Percentiles rank a stretch among this genome's conserved stretches.
phyloP scores from a whole-genome alignment of 1,140 invertebrate genomes.

The Trinorchestia longiramus region DNA sequence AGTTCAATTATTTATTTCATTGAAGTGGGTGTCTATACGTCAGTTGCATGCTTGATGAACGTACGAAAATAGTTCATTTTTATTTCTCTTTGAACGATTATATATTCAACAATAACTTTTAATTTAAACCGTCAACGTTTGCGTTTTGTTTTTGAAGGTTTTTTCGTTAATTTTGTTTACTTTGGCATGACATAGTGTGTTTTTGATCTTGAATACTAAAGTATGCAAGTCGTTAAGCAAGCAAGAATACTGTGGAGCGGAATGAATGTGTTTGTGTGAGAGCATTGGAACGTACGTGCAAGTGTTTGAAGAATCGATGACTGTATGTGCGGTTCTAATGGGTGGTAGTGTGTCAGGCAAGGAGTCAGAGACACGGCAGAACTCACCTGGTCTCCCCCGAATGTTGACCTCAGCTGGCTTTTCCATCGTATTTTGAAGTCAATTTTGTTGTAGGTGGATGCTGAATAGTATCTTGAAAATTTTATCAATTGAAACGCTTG shows the following conservation, averaged over 20 bases:
- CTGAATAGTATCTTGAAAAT: not conserved
- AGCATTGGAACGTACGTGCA: not conserved
- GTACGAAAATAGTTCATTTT: not conserved
- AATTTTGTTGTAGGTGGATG: not conserved
- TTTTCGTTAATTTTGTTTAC: not conserved
- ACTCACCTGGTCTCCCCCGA: conserved; percentile 24
- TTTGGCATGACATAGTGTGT: not conserved
- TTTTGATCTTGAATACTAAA: not conserved
- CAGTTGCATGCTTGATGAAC: not conserved
- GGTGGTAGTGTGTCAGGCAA: not conserved
- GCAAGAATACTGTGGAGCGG: not conserved
- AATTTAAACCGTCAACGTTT: not conserved
- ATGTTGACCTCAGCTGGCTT: not conserved
- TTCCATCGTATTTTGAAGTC: not conserved
- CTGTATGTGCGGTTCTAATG: not conserved
- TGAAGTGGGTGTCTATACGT: not conserved
- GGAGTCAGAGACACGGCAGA: not conserved
- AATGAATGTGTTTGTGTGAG: not conserved
- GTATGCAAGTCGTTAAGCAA: not conserved
- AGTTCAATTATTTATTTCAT: not conserved
- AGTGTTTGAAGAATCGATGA: no score
- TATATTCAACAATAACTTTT: not conserved
- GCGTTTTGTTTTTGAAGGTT: not conserved
- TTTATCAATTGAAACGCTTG: not conserved
- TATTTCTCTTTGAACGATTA: not conserved